Percentiles rank a stretch among this genome's conserved stretches.
Conservation (phyloP, 2,797 vertebrate species). For the Poecilia gillii region DNA sequence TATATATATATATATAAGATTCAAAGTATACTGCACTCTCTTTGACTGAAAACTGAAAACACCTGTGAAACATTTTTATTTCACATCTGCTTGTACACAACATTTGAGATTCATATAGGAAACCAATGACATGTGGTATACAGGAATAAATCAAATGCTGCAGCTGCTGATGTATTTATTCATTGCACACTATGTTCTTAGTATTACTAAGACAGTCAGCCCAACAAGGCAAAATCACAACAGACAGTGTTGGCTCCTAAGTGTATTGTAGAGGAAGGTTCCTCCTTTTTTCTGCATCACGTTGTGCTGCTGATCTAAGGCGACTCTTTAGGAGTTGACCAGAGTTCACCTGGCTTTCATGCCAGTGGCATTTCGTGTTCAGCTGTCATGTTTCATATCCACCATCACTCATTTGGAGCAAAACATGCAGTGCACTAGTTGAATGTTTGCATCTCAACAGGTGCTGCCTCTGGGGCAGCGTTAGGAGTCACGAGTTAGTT, state of each 20-base stretch:
- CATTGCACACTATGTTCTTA: not conserved
- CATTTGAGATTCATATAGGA: not conserved
- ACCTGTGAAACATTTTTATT: not conserved
- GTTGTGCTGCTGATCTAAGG: not conserved
- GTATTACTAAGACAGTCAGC: not conserved
- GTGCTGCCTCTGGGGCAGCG: not conserved
- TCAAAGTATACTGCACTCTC: not conserved
- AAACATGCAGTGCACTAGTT: not conserved
- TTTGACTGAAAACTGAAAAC: no score
- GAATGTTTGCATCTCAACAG: not conserved
- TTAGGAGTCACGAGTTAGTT: not conserved
- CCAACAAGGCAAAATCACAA: not conserved
- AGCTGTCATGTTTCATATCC: slow-evolving; percentile 13
- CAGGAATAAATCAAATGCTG: not conserved
- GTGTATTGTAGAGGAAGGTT: not conserved
- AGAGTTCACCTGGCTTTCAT: slow-evolving; percentile 5
- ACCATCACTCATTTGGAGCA: not conserved
- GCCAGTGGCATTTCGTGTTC: not conserved
- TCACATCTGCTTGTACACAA: not conserved
- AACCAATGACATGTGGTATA: not conserved
- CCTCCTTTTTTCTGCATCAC: not conserved
- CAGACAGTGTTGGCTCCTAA: not conserved
- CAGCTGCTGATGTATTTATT: not conserved
- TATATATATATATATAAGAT: not conserved
- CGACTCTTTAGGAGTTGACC: not conserved